These are phyloP conservation scores for Ciconia stormi DNA, from an alignment of 2,113 vertebrate genomes.

Conservation along the genomic window DNA sequence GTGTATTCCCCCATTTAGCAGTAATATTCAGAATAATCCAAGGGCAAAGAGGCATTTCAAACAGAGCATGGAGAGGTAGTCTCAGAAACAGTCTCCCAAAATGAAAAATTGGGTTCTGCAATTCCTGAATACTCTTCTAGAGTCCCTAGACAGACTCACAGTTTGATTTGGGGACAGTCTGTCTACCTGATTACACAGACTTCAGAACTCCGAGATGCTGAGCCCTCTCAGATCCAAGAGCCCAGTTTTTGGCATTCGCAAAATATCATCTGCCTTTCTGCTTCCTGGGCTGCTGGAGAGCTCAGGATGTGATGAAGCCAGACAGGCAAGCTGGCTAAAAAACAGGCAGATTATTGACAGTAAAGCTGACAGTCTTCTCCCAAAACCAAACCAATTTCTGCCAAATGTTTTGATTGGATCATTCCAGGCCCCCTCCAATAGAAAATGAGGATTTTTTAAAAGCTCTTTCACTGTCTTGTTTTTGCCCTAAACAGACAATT, in stretches of 20 bases:
- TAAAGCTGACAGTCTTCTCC: neutral
- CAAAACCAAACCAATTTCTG: conserved; percentile 10
- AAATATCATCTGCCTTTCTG: neutral
- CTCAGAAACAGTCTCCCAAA: neutral
- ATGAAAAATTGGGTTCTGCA: neutral
- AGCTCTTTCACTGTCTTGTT: neutral
- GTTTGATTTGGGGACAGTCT: neutral
- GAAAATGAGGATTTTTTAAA: neutral
- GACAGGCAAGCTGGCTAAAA: conserved; percentile 1
- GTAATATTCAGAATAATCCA: neutral
- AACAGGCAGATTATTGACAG: conserved; percentile 10
- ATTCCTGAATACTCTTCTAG: neutral
- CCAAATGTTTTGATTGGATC: conserved; percentile 36
- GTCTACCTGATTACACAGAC: neutral
- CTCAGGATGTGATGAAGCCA: neutral
- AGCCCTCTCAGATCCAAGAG: neutral
- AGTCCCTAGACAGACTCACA: neutral
- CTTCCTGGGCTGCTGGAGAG: neutral
- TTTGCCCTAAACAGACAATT: neutral
- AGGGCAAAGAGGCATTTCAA: neutral
- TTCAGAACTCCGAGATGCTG: neutral
- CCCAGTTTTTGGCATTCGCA: neutral
- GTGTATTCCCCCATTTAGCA: neutral
- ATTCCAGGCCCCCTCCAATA: neutral
- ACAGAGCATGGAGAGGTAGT: neutral